Conservation (phyloP, 2,797 vertebrate genomes). For the Sebastes vulpes region DNA sequence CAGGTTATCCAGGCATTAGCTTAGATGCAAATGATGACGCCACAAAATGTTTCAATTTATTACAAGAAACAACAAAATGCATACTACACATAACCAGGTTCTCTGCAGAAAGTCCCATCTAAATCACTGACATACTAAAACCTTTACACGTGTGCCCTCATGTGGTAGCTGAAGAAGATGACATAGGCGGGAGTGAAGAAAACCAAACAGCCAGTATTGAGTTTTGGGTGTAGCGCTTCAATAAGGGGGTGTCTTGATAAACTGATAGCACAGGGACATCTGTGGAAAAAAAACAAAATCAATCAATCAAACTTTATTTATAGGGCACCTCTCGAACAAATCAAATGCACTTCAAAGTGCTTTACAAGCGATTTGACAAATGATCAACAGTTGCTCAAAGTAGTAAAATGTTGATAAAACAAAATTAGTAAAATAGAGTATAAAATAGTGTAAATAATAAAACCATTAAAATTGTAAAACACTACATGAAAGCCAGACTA, state of each 20-base stretch:
- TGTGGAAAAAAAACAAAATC: background rate
- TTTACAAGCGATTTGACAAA: too few species aligned
- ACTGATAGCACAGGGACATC: background rate
- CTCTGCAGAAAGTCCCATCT: background rate
- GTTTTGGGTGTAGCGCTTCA: background rate
- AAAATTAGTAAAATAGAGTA: too few species aligned
- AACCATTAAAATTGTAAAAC: too few species aligned
- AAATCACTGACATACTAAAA: background rate
- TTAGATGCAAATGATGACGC: background rate
- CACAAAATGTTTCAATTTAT: background rate
- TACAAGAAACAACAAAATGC: background rate
- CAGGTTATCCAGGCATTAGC: too few species aligned
- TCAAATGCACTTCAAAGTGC: background rate
- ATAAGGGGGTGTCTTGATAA: background rate
- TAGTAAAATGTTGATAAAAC: background rate
- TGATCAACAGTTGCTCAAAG: background rate
- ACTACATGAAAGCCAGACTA: too few species aligned
- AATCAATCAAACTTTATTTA: background rate
- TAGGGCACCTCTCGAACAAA: background rate
- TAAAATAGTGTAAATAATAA: too few species aligned
- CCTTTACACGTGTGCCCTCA: slow-evolving; percentile 23
- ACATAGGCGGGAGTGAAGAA: background rate
- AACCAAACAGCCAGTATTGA: background rate
- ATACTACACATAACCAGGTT: background rate
- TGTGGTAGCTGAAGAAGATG: slow-evolving; percentile 41